Conservation (phyloP, 53 echinoderm and acorn worm genomes). For the Echinarachnius parma region DNA sequence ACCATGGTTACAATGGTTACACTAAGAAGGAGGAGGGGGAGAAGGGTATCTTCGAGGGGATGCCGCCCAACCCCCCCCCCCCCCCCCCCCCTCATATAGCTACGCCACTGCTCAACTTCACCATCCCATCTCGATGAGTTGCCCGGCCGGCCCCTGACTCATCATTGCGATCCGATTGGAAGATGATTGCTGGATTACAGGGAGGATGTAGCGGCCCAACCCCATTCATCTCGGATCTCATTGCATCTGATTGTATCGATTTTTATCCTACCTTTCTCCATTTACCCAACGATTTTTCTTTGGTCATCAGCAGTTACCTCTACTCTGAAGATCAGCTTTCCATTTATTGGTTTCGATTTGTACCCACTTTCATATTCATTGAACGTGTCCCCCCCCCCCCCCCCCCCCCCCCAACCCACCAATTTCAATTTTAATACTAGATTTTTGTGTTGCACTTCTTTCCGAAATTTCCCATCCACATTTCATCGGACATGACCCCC, state of each 20-base stretch:
- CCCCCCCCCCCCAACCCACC: too few relatives aligned
- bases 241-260: constrained; percentile 16
- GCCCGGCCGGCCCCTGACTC: constrained; percentile 17
- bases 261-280: not conserved
- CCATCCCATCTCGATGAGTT: not conserved
- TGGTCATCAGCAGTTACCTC: not conserved
- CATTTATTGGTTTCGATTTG: too few relatives aligned
- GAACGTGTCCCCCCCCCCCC: not conserved
- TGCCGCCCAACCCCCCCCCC: too few relatives aligned
- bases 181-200: constrained; percentile 35
- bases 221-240: not conserved
- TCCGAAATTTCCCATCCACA: too few relatives aligned
- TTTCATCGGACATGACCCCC: too few relatives aligned
- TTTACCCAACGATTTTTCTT: not conserved
- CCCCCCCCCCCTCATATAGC: not conserved
- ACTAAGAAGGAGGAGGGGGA: too few relatives aligned
- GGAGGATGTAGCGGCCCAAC: constrained; percentile 18
- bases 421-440: too few relatives aligned
- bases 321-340: too few relatives aligned
- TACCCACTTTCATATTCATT: too few relatives aligned
- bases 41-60: too few relatives aligned
- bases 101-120: not conserved
- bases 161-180: constrained; percentile 7
- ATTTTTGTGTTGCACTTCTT: too few relatives aligned
- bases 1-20: too few relatives aligned